Base-by-base conservation (phyloP, 2,888 invertebrate species). In the Argyresthia albistria region DNA sequence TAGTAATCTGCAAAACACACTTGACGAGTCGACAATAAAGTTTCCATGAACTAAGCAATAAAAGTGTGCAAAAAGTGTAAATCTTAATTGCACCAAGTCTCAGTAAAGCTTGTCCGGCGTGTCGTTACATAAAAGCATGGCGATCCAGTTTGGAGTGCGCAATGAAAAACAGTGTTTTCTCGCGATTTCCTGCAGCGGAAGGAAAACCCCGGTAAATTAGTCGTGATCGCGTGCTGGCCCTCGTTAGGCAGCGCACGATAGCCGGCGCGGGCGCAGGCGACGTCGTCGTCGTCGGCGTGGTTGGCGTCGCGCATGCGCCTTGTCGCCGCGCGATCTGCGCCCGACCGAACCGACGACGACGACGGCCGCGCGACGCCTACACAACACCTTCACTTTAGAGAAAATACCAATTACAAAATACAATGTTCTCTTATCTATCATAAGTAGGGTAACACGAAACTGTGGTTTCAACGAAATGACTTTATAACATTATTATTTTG, bases 21-120 rank as follows among this genome's bases (percentile, higher is more conserved):
- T 76, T 77, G 76, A 82, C 84, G 81, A 79, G 78, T 76, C 67
- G 76, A 83, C 84, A 82, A 81, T 83, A 83, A 83, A 80, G 77
- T 86, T 86, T 86, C 87, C 87, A 79, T 81, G 86, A 84, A 87
- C 76, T 80, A 70, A 79, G 82, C 74, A 80, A 84, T 82, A 83
- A 86, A 81, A 81, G 72, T 73, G 73, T 65, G 79, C 80, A 87
- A 86, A 86, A 84, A 86, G 83, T 86, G 78, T 79, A 81, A 84
- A 80, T 80, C 80, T 81, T 84, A 87, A 87, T 86, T 86, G 82
- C 81, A 60, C 70, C 60, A 25, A 25, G 25, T 25, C 73, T 68
- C 65, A 66, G 78, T 78, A 76, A 74, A 74, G 78, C 80, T 78
- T 77, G 82, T 76, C 73, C 70, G 69, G 73, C 69, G 69, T 59